Conservation (phyloP, 2,888 invertebrate species). For the Xiphydria camelus region DNA sequence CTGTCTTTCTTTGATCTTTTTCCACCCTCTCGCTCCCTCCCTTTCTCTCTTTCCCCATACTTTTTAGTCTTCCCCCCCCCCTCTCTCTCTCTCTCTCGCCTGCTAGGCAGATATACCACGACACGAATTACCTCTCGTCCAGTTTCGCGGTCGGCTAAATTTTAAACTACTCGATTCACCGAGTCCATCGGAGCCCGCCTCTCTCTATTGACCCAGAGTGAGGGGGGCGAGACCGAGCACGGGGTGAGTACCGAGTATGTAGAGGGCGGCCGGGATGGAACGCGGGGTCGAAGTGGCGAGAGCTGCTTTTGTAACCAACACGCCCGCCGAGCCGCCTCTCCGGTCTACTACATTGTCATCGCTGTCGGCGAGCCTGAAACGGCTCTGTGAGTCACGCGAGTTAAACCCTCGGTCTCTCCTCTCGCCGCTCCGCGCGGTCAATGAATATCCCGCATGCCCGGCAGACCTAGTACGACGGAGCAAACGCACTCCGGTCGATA, state of each 20-base stretch:
- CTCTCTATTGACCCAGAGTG: not conserved
- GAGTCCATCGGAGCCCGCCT: too few relatives aligned
- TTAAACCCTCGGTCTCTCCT: constrained; percentile 1
- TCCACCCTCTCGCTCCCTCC: constrained; percentile 6
- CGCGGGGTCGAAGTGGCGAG: not conserved
- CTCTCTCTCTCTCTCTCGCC: not conserved
- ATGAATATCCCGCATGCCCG: not conserved
- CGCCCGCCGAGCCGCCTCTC: not conserved
- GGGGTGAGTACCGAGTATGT: too few relatives aligned
- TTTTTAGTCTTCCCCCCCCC: not conserved
- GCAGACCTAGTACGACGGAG: not conserved
- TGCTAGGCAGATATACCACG: too few relatives aligned
- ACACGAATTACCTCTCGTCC: too few relatives aligned
- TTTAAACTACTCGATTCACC: not conserved
- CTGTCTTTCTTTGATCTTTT: too few relatives aligned
- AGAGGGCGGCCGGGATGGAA: not conserved
- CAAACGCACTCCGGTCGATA: not conserved
- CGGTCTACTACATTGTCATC: not conserved
- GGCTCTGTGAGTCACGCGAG: not conserved
- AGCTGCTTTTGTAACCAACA: not conserved
- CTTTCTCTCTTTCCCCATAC: constrained; percentile 4
- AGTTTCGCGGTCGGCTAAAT: not conserved
- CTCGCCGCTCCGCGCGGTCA: not conserved
- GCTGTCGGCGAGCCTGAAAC: too few relatives aligned
- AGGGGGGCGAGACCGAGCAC: too few relatives aligned